Base-by-base conservation (phyloP, 2,888 invertebrate genomes). In the Volucella inflata region DNA sequence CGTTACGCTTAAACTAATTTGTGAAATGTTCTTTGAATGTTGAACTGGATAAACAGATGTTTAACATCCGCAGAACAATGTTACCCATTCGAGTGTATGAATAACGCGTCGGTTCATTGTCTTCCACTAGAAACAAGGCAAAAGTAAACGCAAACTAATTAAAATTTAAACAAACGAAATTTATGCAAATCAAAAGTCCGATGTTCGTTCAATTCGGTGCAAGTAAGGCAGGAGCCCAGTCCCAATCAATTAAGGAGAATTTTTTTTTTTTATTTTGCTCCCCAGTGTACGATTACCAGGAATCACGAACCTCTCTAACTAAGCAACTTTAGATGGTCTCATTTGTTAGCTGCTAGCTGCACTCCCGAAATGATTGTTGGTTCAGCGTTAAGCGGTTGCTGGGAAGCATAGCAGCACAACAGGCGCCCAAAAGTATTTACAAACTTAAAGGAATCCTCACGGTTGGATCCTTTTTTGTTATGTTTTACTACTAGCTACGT, bases 171-270 rank as follows among this genome's bases (percentile, higher is more conserved):
- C 16, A 81, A 90, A 89, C 90, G 84, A 90, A 90, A 90, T 91
- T 89, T 90, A 91, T 91, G 90, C 91, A 90, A 90, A 90, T 91
- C 90, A 90, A 90, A 30, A 89, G 88, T 78, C 88, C 77, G 74
- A 77, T 72, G 62, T 64, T 50, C 59, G 46, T 42, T 42, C 55
- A 42, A 67, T 59, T 53, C 53, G 77, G 62, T 62, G 72, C 40
- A 38, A 57, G 55, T 51, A 75, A 44, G 50, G 30, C 30, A 65
- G 80, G 74, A 77, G 30, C 72, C 87, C 87, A 88, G 87, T 85
- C 83, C 84, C 87, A 88, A 89, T 89, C 89, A 89, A 89, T 89
- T 89, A 89, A 88, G 88, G 87, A 88, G n/a, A 88, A 88, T 80
- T 78, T 88, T 87, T 88, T 70, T 70, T 60, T 16, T 59, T 30